Evolutionary conservation across 2,888 invertebrate genomes (phyloP).

Genomic region (Hipparchia sbordonii): DNA sequence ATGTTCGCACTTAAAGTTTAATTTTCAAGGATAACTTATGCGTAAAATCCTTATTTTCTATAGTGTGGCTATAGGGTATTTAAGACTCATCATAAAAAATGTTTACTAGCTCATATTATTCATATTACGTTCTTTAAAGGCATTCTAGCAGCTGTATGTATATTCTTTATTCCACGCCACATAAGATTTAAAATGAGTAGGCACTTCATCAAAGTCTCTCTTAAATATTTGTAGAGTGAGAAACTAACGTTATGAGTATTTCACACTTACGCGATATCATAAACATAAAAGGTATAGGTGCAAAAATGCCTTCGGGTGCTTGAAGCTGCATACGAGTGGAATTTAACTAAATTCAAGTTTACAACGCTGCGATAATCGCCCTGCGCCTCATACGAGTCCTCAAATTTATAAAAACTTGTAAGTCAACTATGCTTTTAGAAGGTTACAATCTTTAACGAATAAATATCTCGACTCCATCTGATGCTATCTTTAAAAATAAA

Average conservation of each 20-base stretch:
- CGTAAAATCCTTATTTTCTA: too few species aligned
- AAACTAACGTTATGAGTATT: constrained; percentile 24
- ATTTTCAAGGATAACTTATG: too few species aligned
- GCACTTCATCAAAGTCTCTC: constrained; percentile 10
- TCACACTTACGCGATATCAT: constrained; percentile 22
- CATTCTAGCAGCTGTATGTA: constrained; percentile 10
- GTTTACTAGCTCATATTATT: constrained; percentile 18
- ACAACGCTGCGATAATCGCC: constrained; percentile 5
- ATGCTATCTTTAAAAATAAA: constrained; percentile 46
- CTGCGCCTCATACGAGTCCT: constrained; percentile 8
- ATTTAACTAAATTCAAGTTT: constrained; percentile 18
- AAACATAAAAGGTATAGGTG: constrained; percentile 5
- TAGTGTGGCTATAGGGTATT: neutral
- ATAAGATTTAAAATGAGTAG: constrained; percentile 14
- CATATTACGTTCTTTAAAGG: constrained; percentile 13
- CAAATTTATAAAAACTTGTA: constrained; percentile 23
- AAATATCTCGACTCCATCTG: constrained; percentile 47
- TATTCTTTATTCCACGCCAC: constrained; percentile 10
- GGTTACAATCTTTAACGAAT: constrained; percentile 44
- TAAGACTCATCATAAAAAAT: constrained; percentile 7
- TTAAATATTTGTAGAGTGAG: constrained; percentile 23
- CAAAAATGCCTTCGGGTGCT: constrained; percentile 11
- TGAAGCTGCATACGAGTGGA: constrained; percentile 14
- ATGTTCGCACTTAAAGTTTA: too few species aligned
- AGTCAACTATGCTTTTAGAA: constrained; percentile 30